Percentiles rank a stretch among this genome's conserved stretches.
phyloP scores from a whole-genome alignment of 1,140 invertebrate genomes.

The Acromyrmex charruanus region DNA sequence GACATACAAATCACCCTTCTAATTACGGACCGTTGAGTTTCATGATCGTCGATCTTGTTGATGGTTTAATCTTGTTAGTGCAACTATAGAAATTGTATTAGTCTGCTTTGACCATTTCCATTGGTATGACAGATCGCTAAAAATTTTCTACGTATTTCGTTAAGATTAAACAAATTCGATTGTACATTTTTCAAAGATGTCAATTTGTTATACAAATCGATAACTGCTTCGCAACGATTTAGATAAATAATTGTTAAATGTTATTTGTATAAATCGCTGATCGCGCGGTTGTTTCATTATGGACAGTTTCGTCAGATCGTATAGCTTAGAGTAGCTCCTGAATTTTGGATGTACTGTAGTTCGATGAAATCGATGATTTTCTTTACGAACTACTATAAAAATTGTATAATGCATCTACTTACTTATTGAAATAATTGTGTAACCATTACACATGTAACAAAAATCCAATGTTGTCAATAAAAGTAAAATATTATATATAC shows the following conservation, averaged over 20 bases:
- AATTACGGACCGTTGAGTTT: conserved; percentile 47
- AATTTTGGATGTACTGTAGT: conserved; percentile 70
- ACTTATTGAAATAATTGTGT: conserved; percentile 80
- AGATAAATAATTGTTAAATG: conserved; percentile 27
- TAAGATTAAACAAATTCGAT: conserved; percentile 34
- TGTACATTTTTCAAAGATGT: conserved; percentile 30
- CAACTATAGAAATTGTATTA: conserved; percentile 34
- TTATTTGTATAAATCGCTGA: conserved; percentile 32
- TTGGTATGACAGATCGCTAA: not conserved
- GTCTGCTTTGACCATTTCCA: conserved; percentile 7
- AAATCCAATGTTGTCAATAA: conserved; percentile 85
- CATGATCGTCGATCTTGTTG: conserved; percentile 49
- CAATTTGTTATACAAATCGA: conserved; percentile 32
- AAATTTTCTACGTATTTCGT: conserved; percentile 41
- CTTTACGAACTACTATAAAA: conserved; percentile 74
- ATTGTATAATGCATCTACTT: conserved; percentile 81
- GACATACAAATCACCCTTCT: conserved; percentile 19
- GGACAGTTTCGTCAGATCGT: conserved; percentile 30
- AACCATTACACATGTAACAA: conserved; percentile 82
- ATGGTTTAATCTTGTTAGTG: conserved; percentile 62
- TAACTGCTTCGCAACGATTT: conserved; percentile 39
- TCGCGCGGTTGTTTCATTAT: not conserved
- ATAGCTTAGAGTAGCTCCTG: conserved; percentile 56
- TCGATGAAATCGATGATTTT: conserved; percentile 65
- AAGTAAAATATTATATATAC: conserved; percentile 78